These are phyloP conservation scores for Malurus splendens DNA, from an alignment of 2,797 vertebrate genomes.

Conservation along the genomic window DNA sequence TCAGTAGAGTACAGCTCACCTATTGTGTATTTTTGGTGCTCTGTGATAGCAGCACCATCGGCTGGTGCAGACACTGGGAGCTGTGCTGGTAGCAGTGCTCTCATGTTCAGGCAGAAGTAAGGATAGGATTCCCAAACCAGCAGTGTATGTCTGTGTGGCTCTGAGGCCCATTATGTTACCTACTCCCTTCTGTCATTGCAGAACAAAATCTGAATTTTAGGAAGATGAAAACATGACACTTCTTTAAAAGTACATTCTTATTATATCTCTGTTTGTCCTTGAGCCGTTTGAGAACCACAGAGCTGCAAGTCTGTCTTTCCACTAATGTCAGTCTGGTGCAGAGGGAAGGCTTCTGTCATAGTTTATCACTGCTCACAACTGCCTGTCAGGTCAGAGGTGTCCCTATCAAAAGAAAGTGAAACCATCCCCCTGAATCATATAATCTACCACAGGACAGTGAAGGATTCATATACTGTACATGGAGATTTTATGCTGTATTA, in stretches of 20 bases:
- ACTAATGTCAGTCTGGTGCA: not conserved
- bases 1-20: not conserved
- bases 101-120: rapidly evolving
- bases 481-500: not conserved
- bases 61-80: not conserved
- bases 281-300: rapidly evolving
- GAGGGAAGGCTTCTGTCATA: not conserved
- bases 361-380: not conserved
- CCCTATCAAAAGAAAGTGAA: not conserved
- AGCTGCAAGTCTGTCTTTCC: not conserved
- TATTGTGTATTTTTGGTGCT: not conserved
- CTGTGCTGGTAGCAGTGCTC: not conserved
- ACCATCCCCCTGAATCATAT: not conserved
- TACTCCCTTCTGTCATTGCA: not conserved
- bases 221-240: not conserved
- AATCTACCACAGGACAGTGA: not conserved
- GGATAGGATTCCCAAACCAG: not conserved
- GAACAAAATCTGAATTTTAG: not conserved
- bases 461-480: not conserved
- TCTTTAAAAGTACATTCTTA: not conserved
- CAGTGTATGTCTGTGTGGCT: rapidly evolving
- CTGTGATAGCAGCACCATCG: not conserved
- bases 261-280: not conserved
- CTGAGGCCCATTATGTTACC: rapidly evolving
- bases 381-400: not conserved